A percentile compares a stretch with the other conserved stretches of the same genome.
Evolutionary conservation across 2,888 invertebrate genomes (phyloP).

Genomic region (Drosophila leonis): DNA sequence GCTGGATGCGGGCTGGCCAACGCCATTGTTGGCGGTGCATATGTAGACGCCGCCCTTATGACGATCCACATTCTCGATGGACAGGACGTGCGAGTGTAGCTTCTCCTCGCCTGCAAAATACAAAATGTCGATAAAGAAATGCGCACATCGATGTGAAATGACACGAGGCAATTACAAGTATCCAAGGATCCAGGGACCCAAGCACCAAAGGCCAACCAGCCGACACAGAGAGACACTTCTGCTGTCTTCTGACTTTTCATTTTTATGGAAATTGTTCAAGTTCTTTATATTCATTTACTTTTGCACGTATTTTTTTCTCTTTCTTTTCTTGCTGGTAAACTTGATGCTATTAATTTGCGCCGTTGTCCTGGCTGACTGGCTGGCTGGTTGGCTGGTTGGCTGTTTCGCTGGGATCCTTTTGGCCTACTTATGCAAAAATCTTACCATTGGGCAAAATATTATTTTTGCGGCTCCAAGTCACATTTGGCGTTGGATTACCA

Average conservation of each 20-base stretch:
- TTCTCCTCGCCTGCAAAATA: slow-evolving; percentile 87
- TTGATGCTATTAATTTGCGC: slow-evolving; percentile 54
- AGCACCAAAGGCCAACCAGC: slow-evolving; percentile 19
- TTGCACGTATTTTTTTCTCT: slow-evolving; percentile 18
- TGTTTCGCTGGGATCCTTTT: slow-evolving; percentile 44
- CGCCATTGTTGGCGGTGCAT: slow-evolving; percentile 88
- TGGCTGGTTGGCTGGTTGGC: slow-evolving; percentile 27
- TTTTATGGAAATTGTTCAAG: slow-evolving; percentile 78
- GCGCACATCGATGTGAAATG: slow-evolving; percentile 60
- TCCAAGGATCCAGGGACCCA: slow-evolving; percentile 25
- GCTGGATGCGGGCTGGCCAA: slow-evolving; percentile 88
- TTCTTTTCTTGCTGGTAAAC: slow-evolving; percentile 33
- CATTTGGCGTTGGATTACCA: slow-evolving; percentile 92
- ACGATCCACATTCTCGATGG: slow-evolving; percentile 88
- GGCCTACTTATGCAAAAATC: slow-evolving; percentile 77
- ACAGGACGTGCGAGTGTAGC: slow-evolving; percentile 87
- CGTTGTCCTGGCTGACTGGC: slow-evolving; percentile 26
- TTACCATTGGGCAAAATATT: slow-evolving; percentile 86
- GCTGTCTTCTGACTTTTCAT: slow-evolving; percentile 69
- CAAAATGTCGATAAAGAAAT: slow-evolving; percentile 55
- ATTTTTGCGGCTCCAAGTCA: slow-evolving; percentile 89
- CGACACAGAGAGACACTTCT: not conserved
- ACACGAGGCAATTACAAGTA: slow-evolving; percentile 73
- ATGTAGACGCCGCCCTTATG: slow-evolving; percentile 89
- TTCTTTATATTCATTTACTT: slow-evolving; percentile 70